Base-by-base conservation (phyloP, 1,140 invertebrate species). In the Prorops nasuta region DNA sequence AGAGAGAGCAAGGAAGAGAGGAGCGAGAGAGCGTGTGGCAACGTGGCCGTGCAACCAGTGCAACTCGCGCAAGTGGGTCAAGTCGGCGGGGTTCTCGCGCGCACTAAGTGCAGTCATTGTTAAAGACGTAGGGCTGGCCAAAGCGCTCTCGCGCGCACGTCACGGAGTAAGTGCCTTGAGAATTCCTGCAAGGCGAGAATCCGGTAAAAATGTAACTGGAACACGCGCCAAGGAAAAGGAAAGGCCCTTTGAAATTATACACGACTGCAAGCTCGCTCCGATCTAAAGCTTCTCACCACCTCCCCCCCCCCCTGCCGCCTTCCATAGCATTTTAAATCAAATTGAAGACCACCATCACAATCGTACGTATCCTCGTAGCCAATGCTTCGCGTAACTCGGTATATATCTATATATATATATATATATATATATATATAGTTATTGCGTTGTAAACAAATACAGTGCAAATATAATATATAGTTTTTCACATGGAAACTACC, bases 111-210 rank as follows among this genome's bases (percentile, higher is more conserved):
- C 47, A 49, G 49, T 45, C 48, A 49, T 51, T 58, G 50, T 61
- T 61, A 49, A n/a, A n/a, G 49, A 39, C 32, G 53, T 53, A 48
- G 32, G 31, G 49, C 49, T 47, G 44, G 35, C 42, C 52, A 51
- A 54, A 54, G 48, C 52, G 48, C 52, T 43, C 42, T n/a, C n/a
- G n/a, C n/a, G n/a, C n/a, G n/a, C n/a, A n/a, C n/a, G n/a, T n/a
- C n/a, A 46, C 38, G 52, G 50, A 54, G 42, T 51, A 51, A 51
- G 52, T 51, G 52, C 50, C 52, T 54, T 54, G 51, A 54, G 49
- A 54, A 54, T 54, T 54, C 15, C 49, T 46, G 37, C 42, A 36
- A 36, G 19, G 41, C 43, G 48, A 37, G 44, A 50, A 17, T 10
- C 34, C 20, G 28, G 41, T 35, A 43, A 38, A 46, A 46, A 42